Conservation (phyloP, 2,888 invertebrate genomes). For the Odontocerum albicorne region DNA sequence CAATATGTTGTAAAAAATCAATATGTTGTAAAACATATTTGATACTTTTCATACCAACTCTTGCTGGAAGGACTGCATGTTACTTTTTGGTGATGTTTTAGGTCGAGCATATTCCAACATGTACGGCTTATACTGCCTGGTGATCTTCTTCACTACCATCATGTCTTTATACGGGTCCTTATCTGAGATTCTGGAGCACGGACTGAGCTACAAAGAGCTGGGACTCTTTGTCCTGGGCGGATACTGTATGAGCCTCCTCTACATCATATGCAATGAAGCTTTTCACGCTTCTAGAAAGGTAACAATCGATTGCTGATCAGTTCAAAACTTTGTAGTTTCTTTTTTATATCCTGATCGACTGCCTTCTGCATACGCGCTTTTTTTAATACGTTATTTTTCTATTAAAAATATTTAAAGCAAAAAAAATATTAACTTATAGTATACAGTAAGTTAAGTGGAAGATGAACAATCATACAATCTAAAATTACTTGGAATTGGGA, state of each 20-base stretch:
- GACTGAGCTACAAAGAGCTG: slow-evolving; percentile 70
- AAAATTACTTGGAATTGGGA: no score
- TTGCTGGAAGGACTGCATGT: background rate
- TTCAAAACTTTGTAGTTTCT: no score
- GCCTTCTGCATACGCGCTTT: no score
- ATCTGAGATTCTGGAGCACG: slow-evolving; percentile 72
- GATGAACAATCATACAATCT: no score
- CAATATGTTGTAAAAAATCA: no score
- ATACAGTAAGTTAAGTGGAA: no score
- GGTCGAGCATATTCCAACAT: slow-evolving; percentile 73
- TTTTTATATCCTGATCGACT: no score
- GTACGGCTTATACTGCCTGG: slow-evolving; percentile 75
- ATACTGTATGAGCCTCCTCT: slow-evolving; percentile 70
- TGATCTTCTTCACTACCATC: slow-evolving; percentile 73
- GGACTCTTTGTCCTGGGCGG: slow-evolving; percentile 71
- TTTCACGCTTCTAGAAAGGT: slow-evolving; percentile 68
- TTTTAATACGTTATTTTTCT: no score
- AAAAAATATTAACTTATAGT: no score
- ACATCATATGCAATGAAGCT: slow-evolving; percentile 74
- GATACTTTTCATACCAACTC: no score
- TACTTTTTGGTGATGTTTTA: slow-evolving; percentile 39
- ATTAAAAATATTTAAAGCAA: no score
- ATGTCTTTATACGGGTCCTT: slow-evolving; percentile 71
- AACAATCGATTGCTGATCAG: slow-evolving; percentile 40
- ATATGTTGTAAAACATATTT: no score